Evolutionary conservation across 2,888 invertebrate species (phyloP), one percentile per base, ranked within the genome.

Genomic region (Heliconius hortense): DNA sequence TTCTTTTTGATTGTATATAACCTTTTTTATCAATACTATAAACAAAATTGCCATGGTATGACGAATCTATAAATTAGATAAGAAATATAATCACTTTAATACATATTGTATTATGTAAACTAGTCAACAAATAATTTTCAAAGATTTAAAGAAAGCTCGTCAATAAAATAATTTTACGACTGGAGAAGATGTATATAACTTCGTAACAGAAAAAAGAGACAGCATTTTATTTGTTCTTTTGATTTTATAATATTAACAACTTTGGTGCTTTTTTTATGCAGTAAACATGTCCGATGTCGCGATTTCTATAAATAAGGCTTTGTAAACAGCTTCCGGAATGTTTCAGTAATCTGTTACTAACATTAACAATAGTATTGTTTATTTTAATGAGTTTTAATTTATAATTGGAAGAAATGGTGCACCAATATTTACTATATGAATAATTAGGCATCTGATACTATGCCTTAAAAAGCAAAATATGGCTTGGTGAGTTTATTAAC

Each of bases 241-340:
- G 81, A 85, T 86, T 84, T 84, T 85, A 85, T 84, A 83, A 82
- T 80, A 88, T 89, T 91, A 92, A 92, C 90, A n/a, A 88, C 85
- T 87, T 89, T 88, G 89, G 88, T 90, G 92, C 91, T 93, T 92
- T 84, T 48, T 86, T 82, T 84, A 80, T 82, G 81, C 82, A 85
- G 83, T 84, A 85, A 74, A 85, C 85, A 84, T 85, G 88, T 89
- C 90, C 86, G 91, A 84, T 85, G 88, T 89, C 86, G 91, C 89
- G 89, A 90, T 87, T 86, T 73, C 84, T 86, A 85, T 86, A 84
- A 82, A 81, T 90, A 91, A 90, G 89, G 93, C 93, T 93, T 93
- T 94, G 94, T 94, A 93, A 85, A 93, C 92, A 93, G 94, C 94
- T 93, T 93, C 86, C 93, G 94, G 94, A 94, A 92, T 94, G 94